Conservation (phyloP, 2,888 invertebrate genomes). For the Andrena camellia region DNA sequence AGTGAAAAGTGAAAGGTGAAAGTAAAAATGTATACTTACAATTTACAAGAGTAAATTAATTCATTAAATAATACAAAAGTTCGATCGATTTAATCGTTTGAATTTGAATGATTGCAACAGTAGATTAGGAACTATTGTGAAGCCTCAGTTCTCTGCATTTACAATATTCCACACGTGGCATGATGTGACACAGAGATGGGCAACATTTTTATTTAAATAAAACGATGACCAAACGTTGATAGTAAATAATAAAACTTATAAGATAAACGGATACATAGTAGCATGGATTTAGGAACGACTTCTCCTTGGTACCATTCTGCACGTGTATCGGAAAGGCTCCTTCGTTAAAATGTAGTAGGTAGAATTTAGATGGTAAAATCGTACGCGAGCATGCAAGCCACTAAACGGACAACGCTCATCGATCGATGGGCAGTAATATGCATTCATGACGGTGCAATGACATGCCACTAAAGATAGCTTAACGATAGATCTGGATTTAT, state of each 20-base stretch:
- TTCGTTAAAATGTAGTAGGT: constrained; percentile 19
- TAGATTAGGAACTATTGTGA: neutral
- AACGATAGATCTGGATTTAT: constrained; percentile 35
- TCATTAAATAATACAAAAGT: neutral
- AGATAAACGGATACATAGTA: neutral
- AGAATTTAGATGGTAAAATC: constrained; percentile 20
- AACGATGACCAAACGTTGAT: neutral
- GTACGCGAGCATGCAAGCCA: constrained; percentile 15
- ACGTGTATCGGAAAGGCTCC: neutral
- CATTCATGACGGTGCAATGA: constrained; percentile 60
- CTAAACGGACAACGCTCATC: constrained; percentile 16
- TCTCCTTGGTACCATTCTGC: neutral
- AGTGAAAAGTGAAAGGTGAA: too few species aligned
- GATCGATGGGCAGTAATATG: constrained; percentile 46
- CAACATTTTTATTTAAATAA: too few species aligned
- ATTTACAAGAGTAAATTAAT: too few species aligned
- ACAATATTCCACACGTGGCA: too few species aligned
- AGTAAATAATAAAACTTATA: constrained; percentile 13
- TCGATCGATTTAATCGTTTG: neutral
- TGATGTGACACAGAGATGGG: too few species aligned
- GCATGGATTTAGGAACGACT: neutral
- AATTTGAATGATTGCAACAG: neutral
- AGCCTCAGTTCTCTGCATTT: neutral
- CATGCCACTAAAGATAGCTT: constrained; percentile 45
- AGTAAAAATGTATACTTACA: too few species aligned